Conservation (phyloP, 1,140 invertebrate species). For the Phortica variegata region DNA sequence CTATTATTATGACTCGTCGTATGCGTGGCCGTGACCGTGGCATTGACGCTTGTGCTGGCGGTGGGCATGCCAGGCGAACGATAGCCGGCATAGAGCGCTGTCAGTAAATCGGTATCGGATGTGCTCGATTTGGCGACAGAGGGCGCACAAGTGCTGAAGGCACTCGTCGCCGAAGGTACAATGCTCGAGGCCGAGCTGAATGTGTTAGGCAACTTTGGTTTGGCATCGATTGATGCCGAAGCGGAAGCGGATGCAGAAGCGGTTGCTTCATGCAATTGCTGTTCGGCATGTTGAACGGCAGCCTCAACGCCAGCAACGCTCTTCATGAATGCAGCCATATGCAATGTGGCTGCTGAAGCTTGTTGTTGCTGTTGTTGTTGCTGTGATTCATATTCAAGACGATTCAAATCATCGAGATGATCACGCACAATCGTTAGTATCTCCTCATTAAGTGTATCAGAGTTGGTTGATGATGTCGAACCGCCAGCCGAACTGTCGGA, state of each 20-base stretch:
- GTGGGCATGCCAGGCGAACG: constrained; percentile 4
- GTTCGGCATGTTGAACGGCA: constrained; percentile 45
- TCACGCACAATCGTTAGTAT: constrained; percentile 43
- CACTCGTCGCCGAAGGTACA: constrained; percentile 47
- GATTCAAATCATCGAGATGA: constrained; percentile 49
- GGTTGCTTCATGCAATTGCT: constrained; percentile 13
- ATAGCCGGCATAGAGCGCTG: constrained; percentile 38
- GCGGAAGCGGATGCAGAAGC: not conserved
- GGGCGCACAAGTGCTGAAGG: constrained; percentile 45
- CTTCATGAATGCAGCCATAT: constrained; percentile 51
- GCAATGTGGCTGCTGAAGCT: constrained; percentile 21
- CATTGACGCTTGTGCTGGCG: constrained; percentile 22
- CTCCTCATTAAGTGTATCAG: constrained; percentile 21
- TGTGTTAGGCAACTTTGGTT: constrained; percentile 1
- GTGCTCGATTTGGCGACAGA: constrained; percentile 8
- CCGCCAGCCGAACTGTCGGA: not conserved
- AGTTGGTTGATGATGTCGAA: constrained; percentile 17
- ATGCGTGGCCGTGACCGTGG: constrained; percentile 5
- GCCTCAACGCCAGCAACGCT: constrained; percentile 50
- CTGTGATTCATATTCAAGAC: constrained; percentile 27
- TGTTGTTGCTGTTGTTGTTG: constrained; percentile 32
- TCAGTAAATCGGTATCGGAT: constrained; percentile 34
- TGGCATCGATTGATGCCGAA: constrained; percentile 11
- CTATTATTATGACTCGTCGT: constrained; percentile 37
- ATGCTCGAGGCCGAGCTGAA: constrained; percentile 11